These are phyloP conservation scores for Saxidomus purpurata DNA, from an alignment of 1,140 invertebrate species.

Conservation along the genomic window DNA sequence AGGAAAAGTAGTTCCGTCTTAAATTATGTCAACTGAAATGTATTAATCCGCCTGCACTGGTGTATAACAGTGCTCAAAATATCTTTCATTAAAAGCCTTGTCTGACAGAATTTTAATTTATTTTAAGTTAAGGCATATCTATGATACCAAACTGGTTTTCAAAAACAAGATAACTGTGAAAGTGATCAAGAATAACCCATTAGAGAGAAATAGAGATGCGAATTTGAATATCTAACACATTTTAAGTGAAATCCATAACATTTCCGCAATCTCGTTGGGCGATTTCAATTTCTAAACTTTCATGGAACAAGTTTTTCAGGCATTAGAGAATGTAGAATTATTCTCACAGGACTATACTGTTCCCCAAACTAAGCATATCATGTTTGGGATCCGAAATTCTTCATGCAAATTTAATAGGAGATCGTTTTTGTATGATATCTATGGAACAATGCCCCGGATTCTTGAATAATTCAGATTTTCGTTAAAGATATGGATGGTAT, in stretches of 20 bases:
- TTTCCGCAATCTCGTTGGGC: neutral
- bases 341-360: constrained; percentile 2
- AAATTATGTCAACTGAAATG: too few relatives aligned
- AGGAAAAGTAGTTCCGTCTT: too few relatives aligned
- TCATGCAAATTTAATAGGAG: constrained; percentile 39
- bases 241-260: constrained; percentile 38
- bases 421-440: constrained; percentile 1
- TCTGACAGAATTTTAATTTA: constrained; percentile 20
- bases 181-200: neutral
- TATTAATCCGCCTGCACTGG: too few relatives aligned
- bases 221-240: constrained; percentile 50
- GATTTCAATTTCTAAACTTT: constrained; percentile 39
- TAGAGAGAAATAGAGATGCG: constrained; percentile 6
- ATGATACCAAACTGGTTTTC: neutral
- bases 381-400: constrained; percentile 29
- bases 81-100: neutral
- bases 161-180: constrained; percentile 21
- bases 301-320: constrained; percentile 11
- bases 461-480: constrained; percentile 25
- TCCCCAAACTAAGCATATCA: constrained; percentile 23
- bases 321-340: neutral
- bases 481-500: constrained; percentile 10
- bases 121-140: constrained; percentile 15
- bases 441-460: constrained; percentile 21
- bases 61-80: neutral